Base-by-base conservation (phyloP, 1,140 invertebrate genomes). In the Drosophila simulans region DNA sequence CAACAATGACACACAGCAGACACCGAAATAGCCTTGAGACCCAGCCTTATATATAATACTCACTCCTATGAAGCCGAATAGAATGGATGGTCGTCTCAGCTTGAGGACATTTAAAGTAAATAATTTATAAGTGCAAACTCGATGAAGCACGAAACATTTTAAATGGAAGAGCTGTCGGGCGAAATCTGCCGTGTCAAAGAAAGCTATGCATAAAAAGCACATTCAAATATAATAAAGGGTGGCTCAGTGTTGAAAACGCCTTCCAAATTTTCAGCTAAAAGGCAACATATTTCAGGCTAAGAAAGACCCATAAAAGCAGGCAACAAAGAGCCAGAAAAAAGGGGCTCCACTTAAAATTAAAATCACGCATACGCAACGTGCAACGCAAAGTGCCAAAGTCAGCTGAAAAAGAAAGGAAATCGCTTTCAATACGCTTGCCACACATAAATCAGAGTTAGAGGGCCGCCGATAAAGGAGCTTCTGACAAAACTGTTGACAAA, bases 391-490 rank as follows among this genome's bases (percentile, higher is more conserved):
- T 72, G 62, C 55, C 51, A 62, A 45, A 55, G 65, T 64, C 48
- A 58, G 73, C 60, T 43, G n/a, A 34, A 55, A 59, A 20, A 10
- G n/a, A 42, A 15, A 58, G 40, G 53, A 72, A 65, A 75, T 65
- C 71, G 72, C 66, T 69, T 75, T 75, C 72, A 75, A 75, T 75
- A 75, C 53, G 70, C 22, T 56, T 48, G 66, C 64, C 66, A 56
- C 59, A 75, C 72, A 75, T 75, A 75, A 75, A 75, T 76, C 72
- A 76, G 72, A 37, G 72, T 66, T 76, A 76, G 68, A 58, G 70
- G 59, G 27, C 20, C 31, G 8, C 60, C 64, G 53, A 57, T 57
- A 65, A 64, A 74, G 53, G 62, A 37, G 59, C 72, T 40, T 40
- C 43, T 27, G 40, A 39, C 70, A 54, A 60, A 77, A 77, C 63